Evolutionary conservation across 2,797 vertebrate genomes (phyloP).

Genomic region (Jordanella pulchra): DNA sequence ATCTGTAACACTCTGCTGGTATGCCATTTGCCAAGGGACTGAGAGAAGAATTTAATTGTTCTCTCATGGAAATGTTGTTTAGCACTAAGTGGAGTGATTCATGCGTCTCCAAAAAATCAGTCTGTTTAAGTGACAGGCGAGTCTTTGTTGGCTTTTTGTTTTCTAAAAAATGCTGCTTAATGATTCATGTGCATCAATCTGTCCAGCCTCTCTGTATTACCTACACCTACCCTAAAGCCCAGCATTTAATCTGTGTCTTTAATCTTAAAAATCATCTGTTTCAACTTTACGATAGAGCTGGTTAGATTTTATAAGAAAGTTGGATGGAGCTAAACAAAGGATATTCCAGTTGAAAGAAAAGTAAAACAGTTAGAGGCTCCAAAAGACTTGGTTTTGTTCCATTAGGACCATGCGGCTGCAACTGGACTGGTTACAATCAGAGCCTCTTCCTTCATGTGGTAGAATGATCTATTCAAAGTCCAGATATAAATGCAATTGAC

Average conservation of each 20-base stretch:
- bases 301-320: not conserved
- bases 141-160: slow-evolving; percentile 56
- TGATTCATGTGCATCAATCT: slow-evolving; percentile 70
- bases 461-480: not conserved
- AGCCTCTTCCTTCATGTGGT: not conserved
- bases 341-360: not conserved
- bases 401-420: too few species aligned
- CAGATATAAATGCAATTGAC: not conserved
- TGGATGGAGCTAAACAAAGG: not conserved
- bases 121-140: slow-evolving; percentile 60
- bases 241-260: slow-evolving; percentile 11
- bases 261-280: slow-evolving; percentile 1
- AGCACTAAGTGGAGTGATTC: slow-evolving; percentile 68
- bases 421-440: not conserved
- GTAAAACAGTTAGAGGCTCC: not conserved
- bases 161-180: slow-evolving; percentile 46
- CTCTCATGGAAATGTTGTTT: slow-evolving; percentile 68
- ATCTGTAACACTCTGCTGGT: slow-evolving; percentile 17
- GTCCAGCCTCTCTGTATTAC: slow-evolving; percentile 45
- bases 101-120: slow-evolving; percentile 52
- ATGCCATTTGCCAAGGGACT: slow-evolving; percentile 32
- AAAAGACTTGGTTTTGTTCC: not conserved
- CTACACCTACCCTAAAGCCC: slow-evolving; percentile 13
- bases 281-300: not conserved
- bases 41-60: slow-evolving; percentile 66